These are phyloP conservation scores for Melikaiella ostensackeni DNA, from an alignment of 2,888 invertebrate species.

Conservation along the genomic window DNA sequence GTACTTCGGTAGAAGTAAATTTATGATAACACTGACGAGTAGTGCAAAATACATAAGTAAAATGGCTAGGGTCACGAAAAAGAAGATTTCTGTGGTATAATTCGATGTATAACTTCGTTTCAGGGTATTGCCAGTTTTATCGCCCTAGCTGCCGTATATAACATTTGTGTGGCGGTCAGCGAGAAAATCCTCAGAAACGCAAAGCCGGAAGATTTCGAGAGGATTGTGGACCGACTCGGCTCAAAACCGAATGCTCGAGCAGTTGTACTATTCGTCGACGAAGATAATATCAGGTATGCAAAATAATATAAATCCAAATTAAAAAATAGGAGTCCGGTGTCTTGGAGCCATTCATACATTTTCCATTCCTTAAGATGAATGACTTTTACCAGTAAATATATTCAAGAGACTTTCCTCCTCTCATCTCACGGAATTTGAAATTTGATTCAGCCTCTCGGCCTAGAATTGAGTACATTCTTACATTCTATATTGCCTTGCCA, in stretches of 20 bases:
- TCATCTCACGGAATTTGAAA: background rate
- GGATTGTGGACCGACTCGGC: constrained; percentile 80
- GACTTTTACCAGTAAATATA: too few species aligned
- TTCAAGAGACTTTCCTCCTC: too few species aligned
- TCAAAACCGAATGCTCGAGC: constrained; percentile 82
- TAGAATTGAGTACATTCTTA: too few species aligned
- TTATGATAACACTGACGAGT: background rate
- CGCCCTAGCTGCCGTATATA: constrained; percentile 77
- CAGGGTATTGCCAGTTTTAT: constrained; percentile 82
- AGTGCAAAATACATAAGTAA: background rate
- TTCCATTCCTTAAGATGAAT: too few species aligned
- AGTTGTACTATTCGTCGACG: constrained; percentile 85
- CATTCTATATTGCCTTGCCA: too few species aligned
- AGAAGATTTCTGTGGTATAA: background rate
- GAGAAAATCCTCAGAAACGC: constrained; percentile 81
- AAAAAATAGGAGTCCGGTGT: background rate
- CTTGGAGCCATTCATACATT: too few species aligned
- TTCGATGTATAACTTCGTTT: constrained; percentile 49
- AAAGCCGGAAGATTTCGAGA: constrained; percentile 80
- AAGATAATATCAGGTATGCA: constrained; percentile 83
- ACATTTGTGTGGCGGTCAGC: constrained; percentile 80
- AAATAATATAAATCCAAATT: background rate
- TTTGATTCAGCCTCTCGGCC: too few species aligned
- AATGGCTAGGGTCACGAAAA: background rate
- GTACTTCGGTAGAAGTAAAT: background rate